Percentiles rank a stretch among this genome's conserved stretches.
These are phyloP conservation scores for pig (Sus scrofa) DNA, from an alignment of 2,113 vertebrate species.

Conservation along the genomic window DNA sequence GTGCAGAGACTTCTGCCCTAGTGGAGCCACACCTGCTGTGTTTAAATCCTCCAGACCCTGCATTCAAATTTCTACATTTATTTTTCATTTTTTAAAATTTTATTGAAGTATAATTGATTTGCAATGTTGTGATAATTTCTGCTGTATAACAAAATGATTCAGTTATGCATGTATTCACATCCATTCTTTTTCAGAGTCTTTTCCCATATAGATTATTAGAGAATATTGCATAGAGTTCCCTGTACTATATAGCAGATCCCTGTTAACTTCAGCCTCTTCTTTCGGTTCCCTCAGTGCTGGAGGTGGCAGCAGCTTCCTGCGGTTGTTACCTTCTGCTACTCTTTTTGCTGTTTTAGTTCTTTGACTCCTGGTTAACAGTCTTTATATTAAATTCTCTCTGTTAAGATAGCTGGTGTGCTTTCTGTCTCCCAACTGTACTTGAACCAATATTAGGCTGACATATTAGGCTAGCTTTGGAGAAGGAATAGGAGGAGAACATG, in stretches of 20 bases:
- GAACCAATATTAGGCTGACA: not conserved
- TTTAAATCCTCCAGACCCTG: not conserved
- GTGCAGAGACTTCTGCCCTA: not conserved
- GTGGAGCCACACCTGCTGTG: not conserved
- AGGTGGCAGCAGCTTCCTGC: not conserved
- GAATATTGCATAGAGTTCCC: too few species aligned
- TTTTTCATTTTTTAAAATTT: too few species aligned
- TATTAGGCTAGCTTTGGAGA: not conserved
- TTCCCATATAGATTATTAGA: too few species aligned
- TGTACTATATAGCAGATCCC: too few species aligned
- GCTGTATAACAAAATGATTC: too few species aligned
- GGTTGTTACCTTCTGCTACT: not conserved
- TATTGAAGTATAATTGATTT: too few species aligned
- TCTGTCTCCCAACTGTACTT: not conserved
- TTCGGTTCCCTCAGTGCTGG: not conserved
- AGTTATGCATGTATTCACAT: too few species aligned
- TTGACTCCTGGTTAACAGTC: not conserved
- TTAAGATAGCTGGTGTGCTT: not conserved
- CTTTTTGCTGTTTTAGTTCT: not conserved
- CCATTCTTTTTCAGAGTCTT: too few species aligned
- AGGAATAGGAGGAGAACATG: not conserved
- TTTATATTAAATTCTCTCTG: conserved; percentile 17
- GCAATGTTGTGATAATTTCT: too few species aligned
- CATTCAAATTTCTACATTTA: not conserved
- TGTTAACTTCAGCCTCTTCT: not conserved